phyloP scores from a whole-genome alignment of 2,888 invertebrate species.

The Allolobophora icterica region DNA sequence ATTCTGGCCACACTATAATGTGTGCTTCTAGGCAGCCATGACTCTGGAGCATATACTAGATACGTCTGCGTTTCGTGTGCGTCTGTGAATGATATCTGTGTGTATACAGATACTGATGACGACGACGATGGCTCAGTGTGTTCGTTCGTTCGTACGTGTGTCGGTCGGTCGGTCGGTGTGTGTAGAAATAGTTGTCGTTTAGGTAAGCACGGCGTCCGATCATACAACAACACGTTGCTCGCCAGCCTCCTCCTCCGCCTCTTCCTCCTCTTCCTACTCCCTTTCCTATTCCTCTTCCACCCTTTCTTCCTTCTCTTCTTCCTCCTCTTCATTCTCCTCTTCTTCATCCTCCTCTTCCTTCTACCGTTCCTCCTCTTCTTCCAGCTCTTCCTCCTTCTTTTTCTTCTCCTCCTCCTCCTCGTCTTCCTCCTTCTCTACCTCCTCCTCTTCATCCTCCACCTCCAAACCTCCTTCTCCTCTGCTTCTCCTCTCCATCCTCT shows the following conservation, averaged over 20 bases:
- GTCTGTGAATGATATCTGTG: conserved; percentile 17
- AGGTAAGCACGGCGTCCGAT: conserved; percentile 10
- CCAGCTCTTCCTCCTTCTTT: background rate
- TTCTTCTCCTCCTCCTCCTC: background rate
- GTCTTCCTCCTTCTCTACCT: too few species aligned
- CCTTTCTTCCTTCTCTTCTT: background rate
- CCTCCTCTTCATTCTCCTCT: background rate
- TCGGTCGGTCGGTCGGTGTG: background rate
- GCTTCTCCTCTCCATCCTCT: background rate
- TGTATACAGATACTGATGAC: background rate
- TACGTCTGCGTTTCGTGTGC: background rate
- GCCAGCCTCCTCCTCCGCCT: background rate
- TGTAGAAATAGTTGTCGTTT: background rate
- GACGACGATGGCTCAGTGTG: background rate
- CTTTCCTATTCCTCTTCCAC: background rate
- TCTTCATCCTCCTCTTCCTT: background rate
- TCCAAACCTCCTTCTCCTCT: background rate
- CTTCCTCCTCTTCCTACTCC: background rate
- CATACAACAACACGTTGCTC: background rate
- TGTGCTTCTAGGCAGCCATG: background rate
- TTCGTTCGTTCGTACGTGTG: background rate
- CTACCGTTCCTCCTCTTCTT: background rate
- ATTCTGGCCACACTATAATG: background rate
- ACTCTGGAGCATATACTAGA: too few species aligned
- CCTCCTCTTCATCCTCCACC: background rate